Percentiles rank a stretch among this genome's conserved stretches.
Conservation (phyloP, 2,888 invertebrate genomes). For the Hirtodrosophila cameraria region DNA sequence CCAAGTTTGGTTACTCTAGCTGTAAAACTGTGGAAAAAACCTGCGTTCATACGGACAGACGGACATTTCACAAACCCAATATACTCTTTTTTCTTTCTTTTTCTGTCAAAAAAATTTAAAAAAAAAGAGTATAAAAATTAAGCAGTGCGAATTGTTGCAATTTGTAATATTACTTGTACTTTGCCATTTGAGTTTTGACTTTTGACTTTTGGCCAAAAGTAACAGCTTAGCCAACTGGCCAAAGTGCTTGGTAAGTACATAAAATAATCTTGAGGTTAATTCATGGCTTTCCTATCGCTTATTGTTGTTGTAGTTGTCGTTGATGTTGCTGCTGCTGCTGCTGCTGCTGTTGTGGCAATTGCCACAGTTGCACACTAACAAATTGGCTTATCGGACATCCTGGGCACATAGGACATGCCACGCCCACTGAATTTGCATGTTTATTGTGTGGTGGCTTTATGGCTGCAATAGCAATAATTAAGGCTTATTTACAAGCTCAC, state of each 20-base stretch:
- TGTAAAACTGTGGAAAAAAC: too few relatives aligned
- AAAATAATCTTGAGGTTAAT: not conserved
- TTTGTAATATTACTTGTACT: not conserved
- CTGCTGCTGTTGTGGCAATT: constrained; percentile 1
- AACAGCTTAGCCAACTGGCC: not conserved
- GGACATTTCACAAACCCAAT: too few relatives aligned
- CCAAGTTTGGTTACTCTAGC: too few relatives aligned
- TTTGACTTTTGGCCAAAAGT: not conserved
- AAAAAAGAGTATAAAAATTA: too few relatives aligned
- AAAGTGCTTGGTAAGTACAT: not conserved
- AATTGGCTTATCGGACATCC: constrained; percentile 57
- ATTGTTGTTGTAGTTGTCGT: not conserved
- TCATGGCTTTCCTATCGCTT: not conserved
- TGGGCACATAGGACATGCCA: constrained; percentile 12
- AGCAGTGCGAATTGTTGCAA: too few relatives aligned
- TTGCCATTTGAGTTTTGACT: too few relatives aligned
- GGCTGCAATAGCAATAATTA: constrained; percentile 75
- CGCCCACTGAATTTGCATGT: constrained; percentile 69
- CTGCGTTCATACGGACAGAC: too few relatives aligned
- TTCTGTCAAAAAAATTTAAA: too few relatives aligned
- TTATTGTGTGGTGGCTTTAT: constrained; percentile 79
- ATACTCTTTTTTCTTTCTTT: too few relatives aligned
- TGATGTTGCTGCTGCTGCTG: not conserved
- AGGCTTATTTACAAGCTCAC: constrained; percentile 77
- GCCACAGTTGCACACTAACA: constrained; percentile 35